Evolutionary conservation across 2,113 vertebrate species (phyloP).

Genomic region (Poeciliopsis retropinna): DNA sequence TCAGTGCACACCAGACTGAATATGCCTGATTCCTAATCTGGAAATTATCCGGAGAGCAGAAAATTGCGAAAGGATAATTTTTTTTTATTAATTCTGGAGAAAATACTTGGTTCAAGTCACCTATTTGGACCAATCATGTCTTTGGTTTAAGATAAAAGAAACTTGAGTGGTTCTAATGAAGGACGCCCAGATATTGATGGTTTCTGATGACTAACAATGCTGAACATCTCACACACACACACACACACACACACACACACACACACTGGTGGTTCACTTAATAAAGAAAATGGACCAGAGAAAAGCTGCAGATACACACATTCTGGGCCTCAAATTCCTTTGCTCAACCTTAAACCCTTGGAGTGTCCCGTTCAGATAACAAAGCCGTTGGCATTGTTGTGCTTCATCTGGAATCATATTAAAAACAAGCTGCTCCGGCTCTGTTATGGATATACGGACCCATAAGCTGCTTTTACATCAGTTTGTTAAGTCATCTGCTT

Average conservation of each 20-base stretch:
- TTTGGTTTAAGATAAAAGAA: too few species aligned
- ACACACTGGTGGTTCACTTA: constrained; percentile 51
- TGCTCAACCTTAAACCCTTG: constrained; percentile 52
- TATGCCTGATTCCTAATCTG: too few species aligned
- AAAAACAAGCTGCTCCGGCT: constrained; percentile 16
- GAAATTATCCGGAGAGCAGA: not conserved
- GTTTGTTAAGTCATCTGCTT: not conserved
- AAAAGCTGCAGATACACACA: constrained; percentile 54
- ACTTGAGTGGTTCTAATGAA: not conserved
- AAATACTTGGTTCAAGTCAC: constrained; percentile 33
- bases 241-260: constrained; percentile 7
- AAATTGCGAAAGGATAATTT: not conserved
- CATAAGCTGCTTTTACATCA: not conserved
- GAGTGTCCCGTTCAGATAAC: constrained; percentile 23
- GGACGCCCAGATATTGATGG: not conserved
- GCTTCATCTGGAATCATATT: constrained; percentile 51
- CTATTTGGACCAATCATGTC: constrained; percentile 16
- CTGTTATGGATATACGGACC: constrained; percentile 14
- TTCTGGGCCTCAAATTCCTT: constrained; percentile 55
- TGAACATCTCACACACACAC: not conserved
- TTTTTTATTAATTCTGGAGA: constrained; percentile 23
- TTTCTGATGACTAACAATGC: not conserved
- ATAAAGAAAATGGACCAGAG: constrained; percentile 56
- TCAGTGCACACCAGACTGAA: too few species aligned
- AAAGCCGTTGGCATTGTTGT: constrained; percentile 42